A percentile compares a stretch with the other conserved stretches of the same genome.
These are phyloP conservation scores for Holotrichia oblita DNA, from an alignment of 1,140 invertebrate species.

Conservation along the genomic window DNA sequence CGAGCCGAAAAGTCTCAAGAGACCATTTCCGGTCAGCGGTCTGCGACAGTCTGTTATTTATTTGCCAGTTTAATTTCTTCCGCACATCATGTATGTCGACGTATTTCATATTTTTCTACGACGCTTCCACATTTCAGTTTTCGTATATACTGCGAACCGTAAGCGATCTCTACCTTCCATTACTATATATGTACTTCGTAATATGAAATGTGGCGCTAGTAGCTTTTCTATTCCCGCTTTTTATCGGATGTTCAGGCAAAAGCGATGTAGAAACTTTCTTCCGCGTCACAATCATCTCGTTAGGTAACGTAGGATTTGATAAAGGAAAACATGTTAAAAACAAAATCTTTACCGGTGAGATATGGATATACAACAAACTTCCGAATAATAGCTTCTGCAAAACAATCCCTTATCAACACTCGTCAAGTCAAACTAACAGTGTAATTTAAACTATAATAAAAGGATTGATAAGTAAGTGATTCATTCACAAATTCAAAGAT, in stretches of 20 bases:
- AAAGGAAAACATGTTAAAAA: not conserved
- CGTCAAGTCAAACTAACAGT: too few species aligned
- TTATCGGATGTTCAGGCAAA: not conserved
- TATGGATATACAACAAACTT: too few species aligned
- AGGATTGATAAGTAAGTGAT: too few species aligned
- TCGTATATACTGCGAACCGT: not conserved
- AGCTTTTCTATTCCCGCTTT: not conserved
- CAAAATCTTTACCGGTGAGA: not conserved
- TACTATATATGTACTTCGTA: not conserved
- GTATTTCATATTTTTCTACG: constrained; percentile 44
- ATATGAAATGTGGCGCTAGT: not conserved
- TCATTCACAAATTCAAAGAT: too few species aligned
- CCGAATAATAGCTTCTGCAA: too few species aligned
- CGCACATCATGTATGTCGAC: constrained; percentile 48
- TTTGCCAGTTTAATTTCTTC: constrained; percentile 54
- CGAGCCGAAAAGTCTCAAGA: constrained; percentile 43
- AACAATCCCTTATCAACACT: too few species aligned
- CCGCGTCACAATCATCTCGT: not conserved
- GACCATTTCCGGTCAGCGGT: constrained; percentile 51
- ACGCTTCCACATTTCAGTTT: not conserved
- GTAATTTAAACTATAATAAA: too few species aligned
- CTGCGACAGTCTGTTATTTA: constrained; percentile 51
- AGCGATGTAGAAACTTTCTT: not conserved
- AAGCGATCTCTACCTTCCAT: constrained; percentile 30
- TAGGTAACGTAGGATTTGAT: not conserved